Base-by-base conservation (phyloP, 2,888 invertebrate species). In the Agrenia bidenticulata region DNA sequence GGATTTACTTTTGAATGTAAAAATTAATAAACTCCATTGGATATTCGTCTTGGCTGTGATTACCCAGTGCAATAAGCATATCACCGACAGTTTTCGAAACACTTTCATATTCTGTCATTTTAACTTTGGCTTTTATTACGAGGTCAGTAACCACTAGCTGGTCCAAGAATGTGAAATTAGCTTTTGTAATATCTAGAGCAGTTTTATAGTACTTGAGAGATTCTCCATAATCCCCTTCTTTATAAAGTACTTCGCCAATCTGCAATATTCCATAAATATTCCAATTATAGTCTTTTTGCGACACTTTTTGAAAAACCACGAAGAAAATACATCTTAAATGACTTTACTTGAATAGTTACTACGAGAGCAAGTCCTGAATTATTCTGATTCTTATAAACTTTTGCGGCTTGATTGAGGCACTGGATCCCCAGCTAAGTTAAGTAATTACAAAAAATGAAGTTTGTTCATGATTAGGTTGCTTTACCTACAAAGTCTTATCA, bases 91-190 rank as follows among this genome's bases (percentile, higher is more conserved):
- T 69, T 63, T 76, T 74, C 2, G 69, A 70, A n/a, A 66, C 72
- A 50, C 73, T 73, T 56, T 76, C 76, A 17, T 67, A 73, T 13
- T 76, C 76, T 7, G 67, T 71, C 56, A 73, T 63, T 54, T 72
- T 69, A 1, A 76, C 62, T 61, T 76, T 76, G 55, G 71, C 69
- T 50, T 61, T 68, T 15, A 73, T 61, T 24, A 74, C 70, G 27
- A 61, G 64, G 19, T 73, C 73, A 1, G 69, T 51, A 1, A 73
- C 59, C 0, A 67, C 60, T 4, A 76, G n/a, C 49, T 74, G 71
- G 62, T 76, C 76, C 1, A 67, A 59, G 23, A 73, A 63, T 0
- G 71, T 69, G 23, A 72, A 76, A 24, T 73, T 57, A 9, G 57
- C 45, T 49, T 69, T 72, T 2, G 71, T 64, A 1, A 69, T 61